These are phyloP conservation scores for Stenopsyche tienmushanensis DNA, from an alignment of 1,140 invertebrate genomes.

Conservation along the genomic window DNA sequence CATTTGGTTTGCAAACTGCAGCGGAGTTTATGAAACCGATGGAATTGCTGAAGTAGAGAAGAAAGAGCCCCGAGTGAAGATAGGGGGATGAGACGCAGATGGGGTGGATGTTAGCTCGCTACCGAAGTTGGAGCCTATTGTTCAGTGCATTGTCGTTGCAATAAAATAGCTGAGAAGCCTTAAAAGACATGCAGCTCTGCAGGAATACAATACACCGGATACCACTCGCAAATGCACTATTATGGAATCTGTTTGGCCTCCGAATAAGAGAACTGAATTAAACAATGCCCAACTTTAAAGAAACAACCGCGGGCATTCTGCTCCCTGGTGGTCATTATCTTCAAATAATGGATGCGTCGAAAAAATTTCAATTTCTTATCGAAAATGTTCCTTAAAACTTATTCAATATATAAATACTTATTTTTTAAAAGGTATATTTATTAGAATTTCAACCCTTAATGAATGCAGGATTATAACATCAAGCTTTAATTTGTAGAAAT, in stretches of 20 bases:
- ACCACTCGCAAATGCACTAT: conserved; percentile 25
- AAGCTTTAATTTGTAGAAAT: no score
- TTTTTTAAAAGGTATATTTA: no score
- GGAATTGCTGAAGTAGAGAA: neutral
- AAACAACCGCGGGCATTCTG: neutral
- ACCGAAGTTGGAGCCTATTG: conserved; percentile 22
- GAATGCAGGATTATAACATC: no score
- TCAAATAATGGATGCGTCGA: no score
- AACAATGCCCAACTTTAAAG: neutral
- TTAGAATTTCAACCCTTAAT: no score
- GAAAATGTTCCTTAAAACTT: no score
- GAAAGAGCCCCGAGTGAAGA: neutral
- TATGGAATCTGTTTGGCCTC: conserved; percentile 12
- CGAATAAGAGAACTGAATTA: conserved; percentile 1
- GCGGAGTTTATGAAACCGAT: conserved; percentile 4
- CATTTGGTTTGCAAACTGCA: conserved; percentile 18
- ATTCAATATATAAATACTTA: no score
- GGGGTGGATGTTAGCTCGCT: neutral
- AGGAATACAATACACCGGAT: conserved; percentile 19
- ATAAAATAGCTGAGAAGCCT: conserved; percentile 19
- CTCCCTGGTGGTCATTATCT: no score
- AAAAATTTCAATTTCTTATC: no score
- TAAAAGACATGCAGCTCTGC: conserved; percentile 17
- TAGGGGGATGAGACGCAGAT: neutral
- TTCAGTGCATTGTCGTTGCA: conserved; percentile 14